Evolutionary conservation across 2,113 vertebrate genomes (phyloP).

Genomic region (Stigmatopora argus): DNA sequence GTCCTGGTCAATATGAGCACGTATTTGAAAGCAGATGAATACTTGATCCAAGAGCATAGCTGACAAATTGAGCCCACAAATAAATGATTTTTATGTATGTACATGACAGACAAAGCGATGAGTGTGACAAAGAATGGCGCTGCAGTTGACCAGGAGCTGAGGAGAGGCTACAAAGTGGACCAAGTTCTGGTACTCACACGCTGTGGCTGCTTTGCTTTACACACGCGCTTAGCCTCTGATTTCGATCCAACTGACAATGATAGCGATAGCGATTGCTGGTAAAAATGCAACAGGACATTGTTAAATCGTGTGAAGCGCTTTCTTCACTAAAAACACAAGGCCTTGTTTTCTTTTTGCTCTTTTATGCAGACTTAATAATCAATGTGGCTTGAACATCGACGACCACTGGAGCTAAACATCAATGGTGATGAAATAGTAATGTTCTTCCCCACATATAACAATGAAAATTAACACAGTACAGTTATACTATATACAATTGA

Average conservation of each 20-base stretch:
- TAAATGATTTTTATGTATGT: constrained; percentile 14
- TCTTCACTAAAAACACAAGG: background rate
- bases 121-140: constrained; percentile 38
- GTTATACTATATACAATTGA: constrained; percentile 6
- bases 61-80: background rate
- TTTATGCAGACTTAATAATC: constrained; percentile 6
- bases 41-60: constrained; percentile 36
- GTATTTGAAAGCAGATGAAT: constrained; percentile 18
- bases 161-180: constrained; percentile 50
- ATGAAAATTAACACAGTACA: constrained; percentile 11
- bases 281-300: constrained; percentile 64
- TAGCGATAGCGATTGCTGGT: constrained; percentile 71
- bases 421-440: background rate
- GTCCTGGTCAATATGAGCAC: constrained; percentile 56
- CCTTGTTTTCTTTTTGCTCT: background rate
- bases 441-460: background rate
- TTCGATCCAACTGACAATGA: constrained; percentile 73
- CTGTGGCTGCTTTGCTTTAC: constrained; percentile 69
- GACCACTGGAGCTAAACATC: background rate
- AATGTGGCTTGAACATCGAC: constrained; percentile 5
- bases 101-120: constrained; percentile 50
- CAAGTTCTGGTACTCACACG: constrained; percentile 73
- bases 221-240: constrained; percentile 68
- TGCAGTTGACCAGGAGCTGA: constrained; percentile 60
- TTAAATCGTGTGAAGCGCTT: constrained; percentile 34